These are phyloP conservation scores for Augochlorella aurata DNA, from an alignment of 2,888 invertebrate species.

Conservation along the genomic window DNA sequence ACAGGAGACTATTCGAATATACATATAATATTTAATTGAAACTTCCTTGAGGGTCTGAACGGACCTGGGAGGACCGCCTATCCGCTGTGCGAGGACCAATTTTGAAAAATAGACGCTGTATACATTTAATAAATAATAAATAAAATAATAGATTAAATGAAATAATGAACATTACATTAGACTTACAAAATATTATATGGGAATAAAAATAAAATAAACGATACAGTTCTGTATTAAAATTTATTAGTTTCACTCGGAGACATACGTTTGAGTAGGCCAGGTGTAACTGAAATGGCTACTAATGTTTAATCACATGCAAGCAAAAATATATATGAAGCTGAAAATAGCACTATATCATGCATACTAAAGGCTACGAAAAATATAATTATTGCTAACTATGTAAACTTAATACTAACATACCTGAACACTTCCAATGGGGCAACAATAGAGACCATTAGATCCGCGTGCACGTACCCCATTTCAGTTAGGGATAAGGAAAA, in stretches of 20 bases:
- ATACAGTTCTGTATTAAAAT: constrained; percentile 36
- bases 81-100: background rate
- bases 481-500: constrained; percentile 93
- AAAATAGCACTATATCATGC: constrained; percentile 18
- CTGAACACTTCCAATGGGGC: constrained; percentile 95
- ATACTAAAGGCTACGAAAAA: background rate
- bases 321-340: constrained; percentile 36
- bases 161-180: background rate
- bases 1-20: too few species aligned
- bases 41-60: background rate
- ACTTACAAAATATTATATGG: background rate
- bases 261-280: constrained; percentile 11
- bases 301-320: constrained; percentile 46
- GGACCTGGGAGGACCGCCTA: background rate
- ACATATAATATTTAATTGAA: background rate
- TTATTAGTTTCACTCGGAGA: constrained; percentile 48
- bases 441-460: constrained; percentile 92
- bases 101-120: background rate
- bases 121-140: background rate
- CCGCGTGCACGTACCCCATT: constrained; percentile 88
- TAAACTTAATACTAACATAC: constrained; percentile 81
- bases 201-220: constrained; percentile 37
- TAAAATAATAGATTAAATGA: background rate
- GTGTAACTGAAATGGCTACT: constrained; percentile 34
- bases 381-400: background rate